Percentiles rank a stretch among this genome's conserved stretches.
These are phyloP conservation scores for Chaetops frenatus DNA, from an alignment of 2,113 vertebrate genomes.

Conservation along the genomic window DNA sequence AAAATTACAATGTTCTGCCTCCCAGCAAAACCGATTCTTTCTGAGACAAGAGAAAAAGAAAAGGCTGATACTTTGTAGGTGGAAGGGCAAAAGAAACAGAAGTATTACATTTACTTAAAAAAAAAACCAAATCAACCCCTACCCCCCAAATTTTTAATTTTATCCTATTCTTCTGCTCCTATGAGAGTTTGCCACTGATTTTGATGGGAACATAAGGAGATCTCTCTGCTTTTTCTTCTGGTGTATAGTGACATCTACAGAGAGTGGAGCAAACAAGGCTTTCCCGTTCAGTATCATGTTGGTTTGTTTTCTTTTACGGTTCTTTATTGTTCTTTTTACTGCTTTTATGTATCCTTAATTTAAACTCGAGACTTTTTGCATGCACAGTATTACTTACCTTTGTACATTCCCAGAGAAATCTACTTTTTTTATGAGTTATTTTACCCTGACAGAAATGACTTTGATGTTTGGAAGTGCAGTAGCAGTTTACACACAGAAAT, in stretches of 20 bases:
- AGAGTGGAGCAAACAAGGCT: not conserved
- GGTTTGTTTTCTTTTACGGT: not conserved
- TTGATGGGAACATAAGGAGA: not conserved
- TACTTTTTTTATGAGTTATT: not conserved
- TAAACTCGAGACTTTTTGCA: not conserved
- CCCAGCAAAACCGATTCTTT: not conserved
- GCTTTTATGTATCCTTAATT: not conserved
- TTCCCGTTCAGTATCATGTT: not conserved
- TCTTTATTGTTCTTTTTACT: too few relatives aligned
- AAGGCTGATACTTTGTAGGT: not conserved
- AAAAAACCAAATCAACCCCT: rapidly evolving
- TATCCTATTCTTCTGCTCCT: not conserved
- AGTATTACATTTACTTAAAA: not conserved
- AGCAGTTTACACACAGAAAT: not conserved
- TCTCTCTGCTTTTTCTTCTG: not conserved
- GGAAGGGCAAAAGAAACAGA: not conserved
- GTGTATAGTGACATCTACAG: slow-evolving; percentile 57
- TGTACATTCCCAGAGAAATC: not conserved
- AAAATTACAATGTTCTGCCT: not conserved
- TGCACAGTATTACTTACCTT: not conserved
- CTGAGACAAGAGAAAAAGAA: not conserved
- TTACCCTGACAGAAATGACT: not conserved
- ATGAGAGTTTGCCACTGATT: not conserved
- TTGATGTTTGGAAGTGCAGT: not conserved
- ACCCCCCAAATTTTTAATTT: not conserved